phyloP scores from a whole-genome alignment of 2,888 invertebrate genomes.

The Hydrotaea diabolus region DNA sequence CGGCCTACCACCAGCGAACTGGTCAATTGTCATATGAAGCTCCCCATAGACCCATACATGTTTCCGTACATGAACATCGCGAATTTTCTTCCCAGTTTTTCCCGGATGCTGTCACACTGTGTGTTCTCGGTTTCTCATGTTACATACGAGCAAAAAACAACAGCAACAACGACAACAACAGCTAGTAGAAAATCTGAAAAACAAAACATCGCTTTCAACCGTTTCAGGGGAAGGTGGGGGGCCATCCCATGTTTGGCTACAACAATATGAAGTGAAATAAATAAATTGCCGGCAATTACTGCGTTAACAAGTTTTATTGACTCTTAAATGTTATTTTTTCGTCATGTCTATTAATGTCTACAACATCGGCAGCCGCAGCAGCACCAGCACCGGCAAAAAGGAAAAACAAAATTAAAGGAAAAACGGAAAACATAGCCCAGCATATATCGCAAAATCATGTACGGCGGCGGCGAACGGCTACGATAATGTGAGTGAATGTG shows the following conservation, averaged over 20 bases:
- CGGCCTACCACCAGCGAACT: no score
- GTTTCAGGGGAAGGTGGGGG: slow-evolving; percentile 2
- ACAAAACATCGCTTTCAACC: slow-evolving; percentile 1
- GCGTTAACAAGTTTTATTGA: slow-evolving; percentile 81
- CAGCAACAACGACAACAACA: no score
- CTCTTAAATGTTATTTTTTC: slow-evolving; percentile 78
- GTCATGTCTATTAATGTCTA: slow-evolving; percentile 68
- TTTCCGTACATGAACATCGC: no score
- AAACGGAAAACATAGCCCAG: slow-evolving; percentile 25
- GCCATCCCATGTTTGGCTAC: slow-evolving; percentile 57
- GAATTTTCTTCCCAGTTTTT: slow-evolving; percentile 11
- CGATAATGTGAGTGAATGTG: slow-evolving; percentile 9
- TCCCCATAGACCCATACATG: no score
- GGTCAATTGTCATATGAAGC: no score
- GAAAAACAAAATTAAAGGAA: slow-evolving; percentile 7
- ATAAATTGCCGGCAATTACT: slow-evolving; percentile 81
- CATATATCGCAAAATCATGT: slow-evolving; percentile 34
- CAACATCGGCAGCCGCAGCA: slow-evolving; percentile 42
- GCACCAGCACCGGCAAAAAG: slow-evolving; percentile 31
- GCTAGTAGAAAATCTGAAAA: neutral
- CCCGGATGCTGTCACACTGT: neutral
- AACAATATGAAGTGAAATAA: slow-evolving; percentile 75
- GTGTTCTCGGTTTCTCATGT: neutral
- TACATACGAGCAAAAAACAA: neutral
- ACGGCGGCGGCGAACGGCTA: neutral